Percentiles rank a stretch among this genome's conserved stretches.
Conservation (phyloP, 2,113 vertebrate species). For the Poecilia latipinna region DNA sequence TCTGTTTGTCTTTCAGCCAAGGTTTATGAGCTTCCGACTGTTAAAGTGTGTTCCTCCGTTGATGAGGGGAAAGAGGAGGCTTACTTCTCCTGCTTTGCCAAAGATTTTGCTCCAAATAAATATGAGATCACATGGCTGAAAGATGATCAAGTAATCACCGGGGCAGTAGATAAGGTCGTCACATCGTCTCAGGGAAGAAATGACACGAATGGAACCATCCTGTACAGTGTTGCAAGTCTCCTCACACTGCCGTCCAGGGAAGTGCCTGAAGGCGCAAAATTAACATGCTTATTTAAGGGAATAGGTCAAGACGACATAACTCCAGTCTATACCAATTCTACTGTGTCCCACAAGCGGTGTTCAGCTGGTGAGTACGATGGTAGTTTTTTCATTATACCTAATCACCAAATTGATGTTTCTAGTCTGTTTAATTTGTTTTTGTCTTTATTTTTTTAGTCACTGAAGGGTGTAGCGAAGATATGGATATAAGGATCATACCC, state of each 20-base stretch:
- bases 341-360: rapidly evolving
- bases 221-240: conserved; percentile 61
- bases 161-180: not conserved
- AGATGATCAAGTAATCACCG: rapidly evolving
- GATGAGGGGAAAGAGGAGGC: conserved; percentile 13
- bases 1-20: conserved; percentile 72
- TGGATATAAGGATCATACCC: not conserved
- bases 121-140: conserved; percentile 66
- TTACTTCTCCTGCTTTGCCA: conserved; percentile 73
- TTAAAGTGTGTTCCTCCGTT: conserved; percentile 43
- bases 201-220: rapidly evolving
- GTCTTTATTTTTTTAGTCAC: not conserved
- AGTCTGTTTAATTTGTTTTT: not conserved
- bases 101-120: conserved; percentile 62
- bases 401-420: no score
- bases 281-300: conserved; percentile 58
- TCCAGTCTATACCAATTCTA: rapidly evolving
- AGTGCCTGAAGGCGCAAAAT: rapidly evolving
- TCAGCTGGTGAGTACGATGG: conserved; percentile 4
- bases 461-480: rapidly evolving
- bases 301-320: not conserved
- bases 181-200: not conserved
- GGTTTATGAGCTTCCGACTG: not conserved
- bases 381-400: not conserved
- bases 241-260: not conserved